Conservation (phyloP, 2,888 invertebrate genomes). For the Brenthis hecate region DNA sequence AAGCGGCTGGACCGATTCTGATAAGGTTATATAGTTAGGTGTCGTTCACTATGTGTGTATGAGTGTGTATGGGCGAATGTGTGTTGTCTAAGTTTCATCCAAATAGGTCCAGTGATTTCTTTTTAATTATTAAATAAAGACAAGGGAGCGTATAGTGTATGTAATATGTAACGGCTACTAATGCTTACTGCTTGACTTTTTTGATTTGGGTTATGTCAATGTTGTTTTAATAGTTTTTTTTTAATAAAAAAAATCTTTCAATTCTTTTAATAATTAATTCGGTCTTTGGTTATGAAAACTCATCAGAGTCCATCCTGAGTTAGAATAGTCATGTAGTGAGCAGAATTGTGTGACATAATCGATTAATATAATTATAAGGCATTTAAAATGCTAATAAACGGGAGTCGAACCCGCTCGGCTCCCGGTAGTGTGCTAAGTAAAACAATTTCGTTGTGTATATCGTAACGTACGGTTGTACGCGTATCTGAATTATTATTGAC, state of each 20-base stretch:
- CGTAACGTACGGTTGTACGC: constrained; percentile 49
- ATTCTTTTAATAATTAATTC: constrained; percentile 1
- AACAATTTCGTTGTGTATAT: constrained; percentile 28
- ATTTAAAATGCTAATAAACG: constrained; percentile 43
- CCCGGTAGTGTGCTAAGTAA: constrained; percentile 15
- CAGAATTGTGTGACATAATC: constrained; percentile 32
- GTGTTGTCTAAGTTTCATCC: constrained; percentile 27
- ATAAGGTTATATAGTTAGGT: no score
- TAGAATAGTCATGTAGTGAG: constrained; percentile 23
- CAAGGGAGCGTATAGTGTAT: constrained; percentile 25
- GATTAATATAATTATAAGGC: constrained; percentile 40
- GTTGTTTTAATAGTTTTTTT: constrained; percentile 8
- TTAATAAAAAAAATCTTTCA: neutral
- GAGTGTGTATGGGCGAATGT: constrained; percentile 20
- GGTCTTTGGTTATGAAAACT: no score
- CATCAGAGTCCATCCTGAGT: neutral
- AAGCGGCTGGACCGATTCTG: constrained; percentile 34
- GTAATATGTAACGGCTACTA: constrained; percentile 14
- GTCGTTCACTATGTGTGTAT: constrained; percentile 13
- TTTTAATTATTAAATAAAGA: constrained; percentile 13
- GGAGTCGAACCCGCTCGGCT: constrained; percentile 3
- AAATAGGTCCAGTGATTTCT: constrained; percentile 33
- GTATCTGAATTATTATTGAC: constrained; percentile 68
- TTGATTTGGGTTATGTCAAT: neutral
- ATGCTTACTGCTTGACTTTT: constrained; percentile 10